Conservation (phyloP, 2,888 invertebrate species). For the Sinhomidia bicolor region DNA sequence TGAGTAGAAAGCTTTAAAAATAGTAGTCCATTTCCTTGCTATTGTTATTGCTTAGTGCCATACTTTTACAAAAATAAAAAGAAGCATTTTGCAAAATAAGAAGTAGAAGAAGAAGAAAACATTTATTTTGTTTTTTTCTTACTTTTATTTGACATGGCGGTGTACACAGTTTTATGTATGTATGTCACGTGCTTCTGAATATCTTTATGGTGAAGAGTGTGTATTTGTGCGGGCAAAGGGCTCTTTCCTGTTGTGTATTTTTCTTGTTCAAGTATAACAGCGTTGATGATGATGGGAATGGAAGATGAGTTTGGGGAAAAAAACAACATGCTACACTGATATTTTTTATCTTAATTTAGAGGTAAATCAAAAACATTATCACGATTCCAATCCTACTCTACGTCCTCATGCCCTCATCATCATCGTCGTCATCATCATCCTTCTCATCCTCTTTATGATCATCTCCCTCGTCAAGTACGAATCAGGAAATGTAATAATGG, state of each 20-base stretch:
- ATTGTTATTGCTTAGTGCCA: no score
- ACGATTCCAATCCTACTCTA: background rate
- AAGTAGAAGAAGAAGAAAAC: background rate
- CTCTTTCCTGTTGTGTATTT: no score
- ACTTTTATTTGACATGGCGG: background rate
- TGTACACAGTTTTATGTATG: background rate
- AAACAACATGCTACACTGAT: background rate
- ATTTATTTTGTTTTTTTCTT: background rate
- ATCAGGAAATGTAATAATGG: conserved; percentile 28
- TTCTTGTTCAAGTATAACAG: background rate
- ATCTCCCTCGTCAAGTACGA: conserved; percentile 21
- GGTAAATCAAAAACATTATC: conserved; percentile 9
- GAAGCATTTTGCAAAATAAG: background rate
- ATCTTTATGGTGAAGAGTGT: background rate
- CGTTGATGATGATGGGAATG: no score
- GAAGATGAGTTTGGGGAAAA: background rate
- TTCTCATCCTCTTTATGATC: background rate
- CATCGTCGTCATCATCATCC: background rate
- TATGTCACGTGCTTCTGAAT: conserved; percentile 13
- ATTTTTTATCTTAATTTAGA: background rate
- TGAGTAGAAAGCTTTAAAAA: no score
- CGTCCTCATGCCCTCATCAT: background rate
- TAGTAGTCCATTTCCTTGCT: no score
- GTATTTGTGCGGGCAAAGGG: background rate
- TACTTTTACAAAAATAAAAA: no score